Evolutionary conservation across 2,113 vertebrate genomes (phyloP).

Genomic region (Rhea americana): DNA sequence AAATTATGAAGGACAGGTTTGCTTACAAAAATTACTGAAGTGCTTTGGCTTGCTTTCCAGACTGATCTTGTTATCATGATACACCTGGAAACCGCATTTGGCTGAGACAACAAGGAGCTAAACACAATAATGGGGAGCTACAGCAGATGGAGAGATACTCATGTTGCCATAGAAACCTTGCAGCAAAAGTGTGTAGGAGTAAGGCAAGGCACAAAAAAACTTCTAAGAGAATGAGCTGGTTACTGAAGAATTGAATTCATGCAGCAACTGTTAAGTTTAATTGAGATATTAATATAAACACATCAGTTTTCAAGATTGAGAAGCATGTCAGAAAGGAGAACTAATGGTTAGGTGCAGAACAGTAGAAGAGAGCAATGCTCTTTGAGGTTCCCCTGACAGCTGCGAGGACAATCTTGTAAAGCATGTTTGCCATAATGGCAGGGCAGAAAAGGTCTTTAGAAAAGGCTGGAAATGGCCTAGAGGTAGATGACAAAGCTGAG

Average conservation of each 20-base stretch:
- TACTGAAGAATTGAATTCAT: neutral
- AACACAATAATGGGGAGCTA: conserved; percentile 8
- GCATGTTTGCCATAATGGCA: neutral
- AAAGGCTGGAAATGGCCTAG: neutral
- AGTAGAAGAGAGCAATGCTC: neutral
- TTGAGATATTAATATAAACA: neutral
- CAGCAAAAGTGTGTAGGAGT: conserved; percentile 52
- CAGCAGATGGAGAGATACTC: conserved; percentile 33
- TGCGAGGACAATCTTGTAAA: neutral
- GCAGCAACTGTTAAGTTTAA: neutral
- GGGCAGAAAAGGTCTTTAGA: neutral
- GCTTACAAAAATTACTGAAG: neutral
- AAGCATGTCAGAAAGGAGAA: neutral
- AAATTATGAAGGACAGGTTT: neutral
- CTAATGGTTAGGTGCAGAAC: neutral
- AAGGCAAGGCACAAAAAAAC: neutral
- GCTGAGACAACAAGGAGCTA: neutral
- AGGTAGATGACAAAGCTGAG: neutral
- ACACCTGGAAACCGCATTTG: conserved; percentile 18
- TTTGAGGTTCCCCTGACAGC: neutral
- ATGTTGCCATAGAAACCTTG: conserved; percentile 63
- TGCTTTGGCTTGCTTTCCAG: conserved; percentile 12
- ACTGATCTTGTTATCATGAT: neutral
- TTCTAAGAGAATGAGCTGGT: neutral
- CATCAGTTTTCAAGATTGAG: neutral